phyloP scores from a whole-genome alignment of 2,113 vertebrate species.

The Sphyrna mokarran region DNA sequence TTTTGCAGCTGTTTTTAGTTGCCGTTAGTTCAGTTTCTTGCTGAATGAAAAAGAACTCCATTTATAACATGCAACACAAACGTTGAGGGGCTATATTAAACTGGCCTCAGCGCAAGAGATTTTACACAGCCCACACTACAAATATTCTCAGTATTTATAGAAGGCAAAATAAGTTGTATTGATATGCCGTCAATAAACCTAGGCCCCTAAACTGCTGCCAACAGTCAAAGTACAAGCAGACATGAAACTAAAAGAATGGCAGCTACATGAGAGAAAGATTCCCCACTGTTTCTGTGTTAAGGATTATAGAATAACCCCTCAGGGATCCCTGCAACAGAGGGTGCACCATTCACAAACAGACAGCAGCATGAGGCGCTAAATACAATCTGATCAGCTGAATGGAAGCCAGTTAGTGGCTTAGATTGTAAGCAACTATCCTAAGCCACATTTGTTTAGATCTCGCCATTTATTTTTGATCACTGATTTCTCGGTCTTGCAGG shows the following conservation, averaged over 20 bases:
- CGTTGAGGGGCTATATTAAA: not conserved
- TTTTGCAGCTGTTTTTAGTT: not conserved
- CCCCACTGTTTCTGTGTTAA: constrained; percentile 22
- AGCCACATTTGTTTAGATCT: constrained; percentile 10
- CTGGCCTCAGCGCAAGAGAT: not conserved
- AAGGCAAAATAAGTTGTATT: not conserved
- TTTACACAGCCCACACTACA: not conserved
- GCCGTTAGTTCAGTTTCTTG: not conserved
- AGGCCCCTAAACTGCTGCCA: not conserved
- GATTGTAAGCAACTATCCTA: not conserved
- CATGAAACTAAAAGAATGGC: constrained; percentile 8
- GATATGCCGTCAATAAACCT: not conserved
- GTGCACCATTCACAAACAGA: constrained; percentile 36
- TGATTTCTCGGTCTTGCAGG: not conserved
- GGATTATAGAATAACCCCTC: constrained; percentile 32
- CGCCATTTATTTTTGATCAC: not conserved
- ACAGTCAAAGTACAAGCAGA: constrained; percentile 6
- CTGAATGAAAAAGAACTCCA: not conserved
- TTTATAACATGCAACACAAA: not conserved
- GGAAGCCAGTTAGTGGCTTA: constrained; percentile 25
- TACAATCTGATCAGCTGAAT: constrained; percentile 36
- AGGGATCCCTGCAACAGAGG: constrained; percentile 18
- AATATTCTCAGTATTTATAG: not conserved
- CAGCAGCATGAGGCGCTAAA: constrained; percentile 14
- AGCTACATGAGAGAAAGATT: constrained; percentile 15